Percentiles rank a stretch among this genome's conserved stretches.
phyloP scores from a whole-genome alignment of 2,797 vertebrate species.

The Merluccius polli region DNA sequence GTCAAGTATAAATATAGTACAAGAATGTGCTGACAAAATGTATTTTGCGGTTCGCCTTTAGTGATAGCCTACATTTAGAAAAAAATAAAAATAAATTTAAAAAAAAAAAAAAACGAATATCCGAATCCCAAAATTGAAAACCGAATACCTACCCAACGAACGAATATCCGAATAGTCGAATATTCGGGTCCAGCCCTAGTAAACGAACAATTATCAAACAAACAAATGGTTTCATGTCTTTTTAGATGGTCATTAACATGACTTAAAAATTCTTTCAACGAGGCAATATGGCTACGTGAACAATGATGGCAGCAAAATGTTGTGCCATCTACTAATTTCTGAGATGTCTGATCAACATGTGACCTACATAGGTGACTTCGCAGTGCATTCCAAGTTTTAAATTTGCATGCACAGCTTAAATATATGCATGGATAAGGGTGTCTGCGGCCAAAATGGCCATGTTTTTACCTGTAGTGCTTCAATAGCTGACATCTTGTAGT shows the following conservation, averaged over 20 bases:
- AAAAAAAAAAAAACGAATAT: too few species aligned
- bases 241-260: slow-evolving; percentile 8
- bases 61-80: too few species aligned
- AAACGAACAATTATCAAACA: slow-evolving; percentile 8
- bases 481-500: slow-evolving; percentile 4
- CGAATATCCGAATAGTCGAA: too few species aligned
- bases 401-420: slow-evolving; percentile 17
- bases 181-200: too few species aligned
- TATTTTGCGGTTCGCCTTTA: too few species aligned
- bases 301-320: not conserved
- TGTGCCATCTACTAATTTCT: slow-evolving; percentile 10
- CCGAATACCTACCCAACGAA: too few species aligned
- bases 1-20: too few species aligned
- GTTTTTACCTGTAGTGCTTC: slow-evolving; percentile 12
- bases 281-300: not conserved
- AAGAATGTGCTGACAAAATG: too few species aligned
- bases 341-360: slow-evolving; percentile 7
- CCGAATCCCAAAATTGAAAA: too few species aligned
- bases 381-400: slow-evolving; percentile 18
- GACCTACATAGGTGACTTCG: slow-evolving; percentile 4
- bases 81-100: too few species aligned
- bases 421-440: slow-evolving; percentile 13
- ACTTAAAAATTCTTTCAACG: slow-evolving; percentile 1
- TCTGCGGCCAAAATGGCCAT: slow-evolving; percentile 23
- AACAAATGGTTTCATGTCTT: slow-evolving; percentile 19